Evolutionary conservation across 2,797 vertebrate species (phyloP).

Genomic region (Tapirus indicus): DNA sequence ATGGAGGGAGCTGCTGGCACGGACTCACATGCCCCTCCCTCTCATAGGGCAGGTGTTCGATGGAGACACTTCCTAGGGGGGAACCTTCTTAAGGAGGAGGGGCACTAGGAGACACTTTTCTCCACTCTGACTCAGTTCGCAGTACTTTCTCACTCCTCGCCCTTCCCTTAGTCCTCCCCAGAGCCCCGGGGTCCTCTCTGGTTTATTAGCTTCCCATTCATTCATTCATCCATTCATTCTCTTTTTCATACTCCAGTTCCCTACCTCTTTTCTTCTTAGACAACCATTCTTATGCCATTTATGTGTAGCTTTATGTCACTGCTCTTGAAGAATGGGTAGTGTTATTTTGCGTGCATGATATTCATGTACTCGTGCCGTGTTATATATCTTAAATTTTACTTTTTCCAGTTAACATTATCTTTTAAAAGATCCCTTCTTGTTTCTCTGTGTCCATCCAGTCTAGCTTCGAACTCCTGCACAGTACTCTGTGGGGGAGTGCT

Average conservation of each 20-base stretch:
- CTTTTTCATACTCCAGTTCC: not conserved
- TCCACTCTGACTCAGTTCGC: not conserved
- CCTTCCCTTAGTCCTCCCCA: not conserved
- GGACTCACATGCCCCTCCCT: not conserved
- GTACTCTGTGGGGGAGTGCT: not conserved
- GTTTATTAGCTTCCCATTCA: not conserved
- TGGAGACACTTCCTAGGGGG: not conserved
- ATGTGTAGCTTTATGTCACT: not conserved
- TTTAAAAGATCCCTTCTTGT: not conserved
- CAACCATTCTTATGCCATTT: not conserved
- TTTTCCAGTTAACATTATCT: not conserved
- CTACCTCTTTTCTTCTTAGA: not conserved
- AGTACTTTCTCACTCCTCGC: not conserved
- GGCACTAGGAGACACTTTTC: not conserved
- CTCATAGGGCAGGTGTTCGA: not conserved
- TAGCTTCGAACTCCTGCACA: not conserved
- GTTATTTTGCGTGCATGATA: not conserved
- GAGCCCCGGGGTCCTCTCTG: not conserved
- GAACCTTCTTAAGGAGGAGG: not conserved
- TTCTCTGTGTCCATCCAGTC: not conserved
- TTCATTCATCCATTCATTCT: not conserved
- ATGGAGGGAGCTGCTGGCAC: not conserved
- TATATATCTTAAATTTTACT: not conserved
- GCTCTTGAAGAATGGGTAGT: not conserved
- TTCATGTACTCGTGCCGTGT: not conserved